Evolutionary conservation across 2,888 invertebrate genomes (phyloP), one percentile per base, ranked within the genome.

Genomic region (Metacarcinus magister): DNA sequence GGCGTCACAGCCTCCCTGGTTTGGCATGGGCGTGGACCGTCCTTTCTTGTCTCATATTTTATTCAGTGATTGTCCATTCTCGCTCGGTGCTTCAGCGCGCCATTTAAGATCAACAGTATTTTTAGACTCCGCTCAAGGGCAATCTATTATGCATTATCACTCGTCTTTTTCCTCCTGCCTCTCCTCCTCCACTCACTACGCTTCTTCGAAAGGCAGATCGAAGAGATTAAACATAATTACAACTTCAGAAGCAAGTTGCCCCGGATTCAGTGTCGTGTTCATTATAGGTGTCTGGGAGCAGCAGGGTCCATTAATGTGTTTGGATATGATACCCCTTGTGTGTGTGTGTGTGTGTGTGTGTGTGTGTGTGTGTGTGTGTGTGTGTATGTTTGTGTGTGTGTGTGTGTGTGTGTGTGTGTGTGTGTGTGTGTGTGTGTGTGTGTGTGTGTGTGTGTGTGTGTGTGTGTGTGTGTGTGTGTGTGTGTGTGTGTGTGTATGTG

Each of bases 61-160:
- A 92, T 92, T 16, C 92, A 92, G 92, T 92, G 92, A 54, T 92
- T 54, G 60, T 46, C 92, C 92, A 92, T 92, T 48, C 92, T 92
- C 2, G 92, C 60, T 19, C n/a, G 32, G 92, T 23, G 92, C 92
- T 92, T 19, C 92, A 7, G 32, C 92, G 54, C 48, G 91, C 92
- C 92, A 54, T 92, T 54, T 92, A 92, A n/a, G 48, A 48, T 48
- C 32, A 48, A 32, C 92, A 48, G 19, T 48, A 60, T 54, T 46
- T 92, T 48, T 60, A 92, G 87, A 87, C 16, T 0, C 16, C 32
- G 39, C 87, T 87, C 16, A 87, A 0, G 75, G 23, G 5, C 23
- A 39, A 39, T 87, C 87, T 87, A 87, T 87, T 87, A 87, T 87
- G 87, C 87, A 87, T 87, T 87, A 87, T 87, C 23, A 75, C 75